Base-by-base conservation (phyloP, 1,140 invertebrate genomes). In the Nomia melanderi region DNA sequence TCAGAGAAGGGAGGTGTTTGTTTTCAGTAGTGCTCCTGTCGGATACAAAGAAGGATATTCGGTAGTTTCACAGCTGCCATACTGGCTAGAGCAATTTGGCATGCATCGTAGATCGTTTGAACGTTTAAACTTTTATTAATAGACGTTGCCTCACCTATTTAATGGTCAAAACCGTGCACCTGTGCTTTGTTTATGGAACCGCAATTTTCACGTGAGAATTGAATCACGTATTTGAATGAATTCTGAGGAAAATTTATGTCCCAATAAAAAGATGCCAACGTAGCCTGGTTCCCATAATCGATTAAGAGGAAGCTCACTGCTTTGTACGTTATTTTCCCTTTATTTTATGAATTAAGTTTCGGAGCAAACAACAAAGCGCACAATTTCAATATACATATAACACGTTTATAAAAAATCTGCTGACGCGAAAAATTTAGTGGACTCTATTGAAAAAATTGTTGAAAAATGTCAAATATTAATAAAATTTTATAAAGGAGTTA, bases 101-200 rank as follows among this genome's bases (percentile, higher is more conserved):
- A 83, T 64, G 36, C 77, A 31, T 50, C 36, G 12, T 41, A 41
- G 59, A 83, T 83, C 63, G 80, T 71, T 84, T 47, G 57, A 80
- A 63, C 77, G 69, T 80, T 80, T 65, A 65, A 84, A 77, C 73
- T 62, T 69, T 74, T 84, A 84, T 84, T 80, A 84, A 84, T 84
- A 84, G 82, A 84, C 57, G 56, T 50, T 36, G 70, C 57, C 67
- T 83, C 81, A 73, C 62, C 50, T 83, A 83, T 84, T 79, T 57
- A 53, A 83, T 84, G 50, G 81, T 59, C 81, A 69, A 84, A 69
- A 72, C 33, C 50, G 77, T 67, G 63, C 67, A 83, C 77, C 80
- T 84, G 63, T 73, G 79, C 31, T 36, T 53, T 65, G 81, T 71
- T 74, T 84, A 50, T 78, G 73, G 79, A 66, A 50, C 53, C 57